Evolutionary conservation across 2,888 invertebrate species (phyloP).

Genomic region (Mythimna impura): DNA sequence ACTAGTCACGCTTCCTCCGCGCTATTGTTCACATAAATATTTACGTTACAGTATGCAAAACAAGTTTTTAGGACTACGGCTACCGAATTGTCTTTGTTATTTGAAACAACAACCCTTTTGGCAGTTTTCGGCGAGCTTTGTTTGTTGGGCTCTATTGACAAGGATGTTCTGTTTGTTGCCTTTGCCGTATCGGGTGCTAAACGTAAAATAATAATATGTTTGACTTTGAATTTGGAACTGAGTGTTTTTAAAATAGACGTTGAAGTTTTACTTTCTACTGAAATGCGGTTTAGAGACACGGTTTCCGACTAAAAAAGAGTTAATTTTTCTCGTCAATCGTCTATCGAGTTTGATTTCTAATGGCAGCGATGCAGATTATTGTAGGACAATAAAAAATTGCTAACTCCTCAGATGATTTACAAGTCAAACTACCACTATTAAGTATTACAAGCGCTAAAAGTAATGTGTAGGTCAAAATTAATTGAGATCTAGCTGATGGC

Average conservation of each 20-base stretch:
- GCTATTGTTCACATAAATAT: constrained; percentile 86
- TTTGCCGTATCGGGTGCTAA: constrained; percentile 62
- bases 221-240: constrained; percentile 28
- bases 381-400: background rate
- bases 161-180: constrained; percentile 68
- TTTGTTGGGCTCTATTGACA: constrained; percentile 74
- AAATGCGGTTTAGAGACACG: background rate
- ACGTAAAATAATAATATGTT: constrained; percentile 52
- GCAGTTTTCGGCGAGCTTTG: constrained; percentile 79
- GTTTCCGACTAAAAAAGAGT: background rate
- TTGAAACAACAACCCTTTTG: constrained; percentile 86
- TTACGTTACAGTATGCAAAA: constrained; percentile 88
- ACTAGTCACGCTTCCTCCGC: constrained; percentile 82
- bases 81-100: constrained; percentile 88
- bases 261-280: constrained; percentile 39
- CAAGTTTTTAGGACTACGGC: constrained; percentile 85
- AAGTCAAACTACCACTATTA: constrained; percentile 26
- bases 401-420: constrained; percentile 43
- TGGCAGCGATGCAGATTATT: too few relatives aligned
- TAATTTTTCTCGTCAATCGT: too few relatives aligned
- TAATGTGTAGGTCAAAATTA: constrained; percentile 38
- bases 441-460: constrained; percentile 31
- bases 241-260: constrained; percentile 21
- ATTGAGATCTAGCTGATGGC: constrained; percentile 27
- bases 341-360: too few relatives aligned